Evolutionary conservation across 2,113 vertebrate species (phyloP).

Genomic region (Sylvilagus bachmani): DNA sequence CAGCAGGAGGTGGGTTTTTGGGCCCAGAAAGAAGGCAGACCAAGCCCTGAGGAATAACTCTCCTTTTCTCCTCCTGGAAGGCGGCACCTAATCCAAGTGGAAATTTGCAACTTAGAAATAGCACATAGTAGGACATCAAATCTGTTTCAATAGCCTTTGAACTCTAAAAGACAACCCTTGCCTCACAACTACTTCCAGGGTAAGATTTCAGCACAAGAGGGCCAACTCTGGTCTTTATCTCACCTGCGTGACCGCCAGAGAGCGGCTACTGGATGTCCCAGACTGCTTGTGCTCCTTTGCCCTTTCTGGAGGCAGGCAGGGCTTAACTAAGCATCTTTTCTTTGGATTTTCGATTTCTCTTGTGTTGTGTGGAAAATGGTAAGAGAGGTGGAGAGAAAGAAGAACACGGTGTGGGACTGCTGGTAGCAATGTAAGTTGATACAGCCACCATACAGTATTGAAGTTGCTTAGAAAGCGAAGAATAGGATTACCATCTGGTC

Average conservation of each 20-base stretch:
- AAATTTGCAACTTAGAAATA: background rate
- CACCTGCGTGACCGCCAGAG: background rate
- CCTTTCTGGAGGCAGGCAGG: background rate
- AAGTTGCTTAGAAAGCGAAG: background rate
- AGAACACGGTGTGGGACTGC: background rate
- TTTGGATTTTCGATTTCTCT: constrained; percentile 32
- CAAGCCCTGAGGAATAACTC: background rate
- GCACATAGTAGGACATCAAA: background rate
- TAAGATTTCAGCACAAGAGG: background rate
- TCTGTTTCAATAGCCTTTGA: background rate
- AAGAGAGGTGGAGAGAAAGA: background rate
- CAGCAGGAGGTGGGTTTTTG: background rate
- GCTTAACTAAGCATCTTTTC: background rate
- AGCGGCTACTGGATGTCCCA: fast-evolving
- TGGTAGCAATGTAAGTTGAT: background rate
- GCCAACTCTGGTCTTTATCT: background rate
- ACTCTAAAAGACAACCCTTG: background rate
- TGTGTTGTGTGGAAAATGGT: background rate
- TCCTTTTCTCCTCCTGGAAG: background rate
- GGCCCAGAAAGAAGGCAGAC: background rate
- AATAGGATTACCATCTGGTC: background rate
- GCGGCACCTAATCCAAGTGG: background rate
- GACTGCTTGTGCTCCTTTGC: background rate
- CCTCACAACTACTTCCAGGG: background rate
- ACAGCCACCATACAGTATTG: too few relatives aligned